Conservation (phyloP, 2,888 invertebrate genomes). For the Tyria jacobaeae region DNA sequence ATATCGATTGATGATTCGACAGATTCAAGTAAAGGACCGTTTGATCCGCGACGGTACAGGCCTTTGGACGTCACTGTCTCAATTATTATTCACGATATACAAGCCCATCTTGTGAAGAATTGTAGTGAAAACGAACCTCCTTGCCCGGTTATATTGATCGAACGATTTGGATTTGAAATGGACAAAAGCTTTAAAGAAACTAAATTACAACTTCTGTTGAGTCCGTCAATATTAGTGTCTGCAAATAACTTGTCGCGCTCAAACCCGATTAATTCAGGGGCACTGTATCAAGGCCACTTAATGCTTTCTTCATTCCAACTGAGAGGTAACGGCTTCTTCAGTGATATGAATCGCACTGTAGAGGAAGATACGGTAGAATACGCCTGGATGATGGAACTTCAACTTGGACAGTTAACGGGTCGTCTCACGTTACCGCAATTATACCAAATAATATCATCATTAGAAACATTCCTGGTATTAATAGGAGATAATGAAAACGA, state of each 20-base stretch:
- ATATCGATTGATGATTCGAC: conserved; percentile 88
- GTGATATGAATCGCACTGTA: conserved; percentile 94
- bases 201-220: conserved; percentile 94
- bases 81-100: conserved; percentile 97
- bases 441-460: conserved; percentile 93
- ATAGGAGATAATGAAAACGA: conserved; percentile 96
- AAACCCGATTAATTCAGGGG: conserved; percentile 74
- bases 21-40: conserved; percentile 87
- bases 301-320: conserved; percentile 95
- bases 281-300: conserved; percentile 93
- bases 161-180: conserved; percentile 98
- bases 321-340: conserved; percentile 98
- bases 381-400: conserved; percentile 98
- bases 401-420: conserved; percentile 97
- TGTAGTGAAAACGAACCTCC: conserved; percentile 96
- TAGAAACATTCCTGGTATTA: conserved; percentile 95
- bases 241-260: conserved; percentile 91
- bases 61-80: conserved; percentile 97
- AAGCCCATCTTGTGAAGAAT: conserved; percentile 97
- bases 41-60: conserved; percentile 95
- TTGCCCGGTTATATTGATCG: conserved; percentile 95
- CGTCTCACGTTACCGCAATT: conserved; percentile 96
- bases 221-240: conserved; percentile 94
- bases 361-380: conserved; percentile 99
- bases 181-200: conserved; percentile 97